phyloP scores from a whole-genome alignment of 2,888 invertebrate species.

The Hypolimnas misippus region DNA sequence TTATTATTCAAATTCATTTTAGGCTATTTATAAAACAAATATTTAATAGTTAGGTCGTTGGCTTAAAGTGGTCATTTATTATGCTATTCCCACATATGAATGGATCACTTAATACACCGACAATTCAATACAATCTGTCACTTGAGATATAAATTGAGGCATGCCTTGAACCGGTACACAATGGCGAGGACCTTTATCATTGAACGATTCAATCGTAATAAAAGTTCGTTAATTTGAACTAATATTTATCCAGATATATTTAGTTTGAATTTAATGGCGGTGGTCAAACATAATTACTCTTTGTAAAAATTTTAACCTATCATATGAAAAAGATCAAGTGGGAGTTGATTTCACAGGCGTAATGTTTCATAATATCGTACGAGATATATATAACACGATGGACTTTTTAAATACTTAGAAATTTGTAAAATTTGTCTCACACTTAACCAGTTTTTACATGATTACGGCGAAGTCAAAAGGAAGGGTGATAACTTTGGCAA shows the following conservation, averaged over 20 bases:
- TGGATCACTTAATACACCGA: conserved; percentile 35
- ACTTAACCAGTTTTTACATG: too few relatives aligned
- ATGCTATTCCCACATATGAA: conserved; percentile 27
- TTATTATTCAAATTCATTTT: too few relatives aligned
- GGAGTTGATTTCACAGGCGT: too few relatives aligned
- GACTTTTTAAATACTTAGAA: too few relatives aligned
- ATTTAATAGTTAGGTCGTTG: conserved; percentile 11
- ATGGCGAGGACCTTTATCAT: conserved; percentile 14
- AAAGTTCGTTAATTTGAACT: background rate
- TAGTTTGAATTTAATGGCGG: background rate
- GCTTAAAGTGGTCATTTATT: conserved; percentile 12
- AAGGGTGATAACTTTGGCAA: too few relatives aligned
- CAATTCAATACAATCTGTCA: conserved; percentile 33
- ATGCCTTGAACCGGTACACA: conserved; percentile 20
- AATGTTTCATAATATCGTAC: too few relatives aligned
- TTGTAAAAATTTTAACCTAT: too few relatives aligned
- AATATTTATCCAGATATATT: conserved; percentile 4
- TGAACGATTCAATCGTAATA: conserved; percentile 2
- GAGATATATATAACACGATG: too few relatives aligned
- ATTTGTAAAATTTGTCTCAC: too few relatives aligned
- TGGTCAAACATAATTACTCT: too few relatives aligned
- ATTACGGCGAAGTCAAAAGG: too few relatives aligned
- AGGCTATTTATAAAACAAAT: background rate
- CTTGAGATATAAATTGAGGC: conserved; percentile 33
- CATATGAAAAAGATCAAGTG: too few relatives aligned